Base-by-base conservation (phyloP, 2,113 vertebrate species). In the Nothobranchius furzeri region DNA sequence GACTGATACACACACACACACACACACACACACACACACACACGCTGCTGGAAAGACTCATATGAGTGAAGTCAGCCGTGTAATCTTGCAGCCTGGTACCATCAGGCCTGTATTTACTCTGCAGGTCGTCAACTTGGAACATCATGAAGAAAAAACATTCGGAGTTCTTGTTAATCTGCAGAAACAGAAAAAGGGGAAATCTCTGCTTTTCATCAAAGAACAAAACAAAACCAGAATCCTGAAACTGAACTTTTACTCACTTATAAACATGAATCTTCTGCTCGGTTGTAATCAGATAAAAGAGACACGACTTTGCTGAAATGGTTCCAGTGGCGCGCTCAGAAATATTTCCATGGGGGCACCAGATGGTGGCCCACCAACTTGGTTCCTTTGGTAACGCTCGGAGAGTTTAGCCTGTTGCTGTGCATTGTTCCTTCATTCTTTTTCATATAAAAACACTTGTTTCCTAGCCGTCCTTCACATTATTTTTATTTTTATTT, bases 51-150 rank as follows among this genome's bases (percentile, higher is more conserved):
- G 80, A 76, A 88, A 84, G 74, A 48, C 84, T 92, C 86, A 86
- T 81, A 70, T 45, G 70, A 76, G 81, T 64, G 24, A 68, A 73
- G 56, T 75, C 60, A 60, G 76, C 74, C 60, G 60, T 78, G 83
- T 87, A 78, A 91, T 90, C 89, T 82, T 53, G 73, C 54, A 76
- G 86, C 87, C 87, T 92, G 92, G 91, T 92, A 92, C 91, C 77
- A 84, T 68, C 76, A 76, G 89, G 88, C 67, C 89, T 87, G 81
- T 90, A 83, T 89, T 91, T 89, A 87, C 78, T 87, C 83, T 81
- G 60, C 69, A 56, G 76, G 59, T 40, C 60, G 51, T 83, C 79
- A 80, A 66, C 68, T 64, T 79, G 68, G 62, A 86, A 76, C 60
- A 75, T 77, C 73, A 62, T 81, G 67, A 76, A 74, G 72, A 73